phyloP scores from a whole-genome alignment of 2,113 vertebrate species.

The Phasianus colchicus region DNA sequence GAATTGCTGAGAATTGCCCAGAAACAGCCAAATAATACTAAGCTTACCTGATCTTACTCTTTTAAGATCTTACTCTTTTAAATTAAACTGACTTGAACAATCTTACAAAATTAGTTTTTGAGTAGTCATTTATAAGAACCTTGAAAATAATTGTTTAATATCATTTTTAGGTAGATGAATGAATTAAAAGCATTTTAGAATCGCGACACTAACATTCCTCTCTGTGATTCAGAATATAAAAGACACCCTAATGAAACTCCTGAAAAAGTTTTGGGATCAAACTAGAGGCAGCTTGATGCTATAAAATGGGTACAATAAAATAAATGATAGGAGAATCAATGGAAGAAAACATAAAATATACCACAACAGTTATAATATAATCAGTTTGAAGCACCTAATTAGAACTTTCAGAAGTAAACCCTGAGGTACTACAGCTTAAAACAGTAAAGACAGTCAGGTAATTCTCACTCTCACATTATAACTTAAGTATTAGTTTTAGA shows the following conservation, averaged over 20 bases:
- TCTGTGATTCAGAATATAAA: background rate
- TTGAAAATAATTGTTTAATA: background rate
- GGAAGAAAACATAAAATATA: background rate
- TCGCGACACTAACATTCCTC: background rate
- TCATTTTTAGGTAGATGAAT: background rate
- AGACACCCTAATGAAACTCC: background rate
- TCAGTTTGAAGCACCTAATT: background rate
- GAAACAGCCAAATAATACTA: background rate
- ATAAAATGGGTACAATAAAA: background rate
- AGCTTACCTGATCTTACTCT: background rate
- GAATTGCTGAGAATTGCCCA: background rate
- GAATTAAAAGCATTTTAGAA: background rate
- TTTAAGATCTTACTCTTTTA: background rate
- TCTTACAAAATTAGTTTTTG: background rate
- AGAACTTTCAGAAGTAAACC: background rate
- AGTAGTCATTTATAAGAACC: background rate
- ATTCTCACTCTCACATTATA: background rate
- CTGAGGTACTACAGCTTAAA: background rate
- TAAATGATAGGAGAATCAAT: background rate
- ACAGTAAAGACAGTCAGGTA: background rate
- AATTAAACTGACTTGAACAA: background rate
- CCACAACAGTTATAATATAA: background rate
- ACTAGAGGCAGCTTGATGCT: background rate
- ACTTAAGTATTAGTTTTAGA: background rate
- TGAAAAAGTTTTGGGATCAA: background rate